A percentile compares a stretch with the other conserved stretches of the same genome.
Conservation (phyloP, 2,113 vertebrate genomes). For the Poeciliopsis turrubarensis region DNA sequence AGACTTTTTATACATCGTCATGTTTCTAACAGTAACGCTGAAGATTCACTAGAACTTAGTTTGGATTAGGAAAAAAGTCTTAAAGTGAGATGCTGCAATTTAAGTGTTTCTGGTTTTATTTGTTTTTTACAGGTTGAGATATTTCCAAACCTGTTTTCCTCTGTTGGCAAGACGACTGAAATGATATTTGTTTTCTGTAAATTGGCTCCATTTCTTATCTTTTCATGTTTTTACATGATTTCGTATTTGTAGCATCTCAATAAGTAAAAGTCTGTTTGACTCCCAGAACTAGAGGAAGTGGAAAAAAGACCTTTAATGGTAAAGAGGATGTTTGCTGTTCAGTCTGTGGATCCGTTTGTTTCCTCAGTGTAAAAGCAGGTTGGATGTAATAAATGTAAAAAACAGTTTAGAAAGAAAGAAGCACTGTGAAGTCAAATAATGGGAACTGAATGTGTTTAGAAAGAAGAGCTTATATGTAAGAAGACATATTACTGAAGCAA, state of each 20-base stretch:
- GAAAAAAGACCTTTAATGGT: too few relatives aligned
- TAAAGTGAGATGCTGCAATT: too few relatives aligned
- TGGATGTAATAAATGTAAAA: neutral
- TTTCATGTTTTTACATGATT: constrained; percentile 12
- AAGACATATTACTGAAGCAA: constrained; percentile 11
- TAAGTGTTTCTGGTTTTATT: too few relatives aligned
- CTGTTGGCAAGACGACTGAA: neutral
- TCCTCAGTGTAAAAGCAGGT: constrained; percentile 1
- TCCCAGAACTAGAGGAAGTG: too few relatives aligned
- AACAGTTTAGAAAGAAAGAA: neutral
- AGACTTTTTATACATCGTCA: too few relatives aligned
- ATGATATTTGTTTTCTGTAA: constrained; percentile 4
- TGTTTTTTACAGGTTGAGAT: neutral
- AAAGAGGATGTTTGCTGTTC: too few relatives aligned
- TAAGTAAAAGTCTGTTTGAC: neutral
- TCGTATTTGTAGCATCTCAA: constrained; percentile 13
- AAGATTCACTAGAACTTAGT: too few relatives aligned
- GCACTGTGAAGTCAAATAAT: constrained; percentile 5
- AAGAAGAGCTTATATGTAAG: constrained; percentile 5
- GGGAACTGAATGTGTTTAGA: constrained; percentile 2
- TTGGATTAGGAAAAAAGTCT: too few relatives aligned
- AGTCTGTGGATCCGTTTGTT: neutral
- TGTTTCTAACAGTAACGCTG: too few relatives aligned
- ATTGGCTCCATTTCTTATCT: neutral
- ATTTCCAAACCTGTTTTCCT: neutral